phyloP scores from a whole-genome alignment of 2,888 invertebrate species.

The Margaritifera margaritifera region DNA sequence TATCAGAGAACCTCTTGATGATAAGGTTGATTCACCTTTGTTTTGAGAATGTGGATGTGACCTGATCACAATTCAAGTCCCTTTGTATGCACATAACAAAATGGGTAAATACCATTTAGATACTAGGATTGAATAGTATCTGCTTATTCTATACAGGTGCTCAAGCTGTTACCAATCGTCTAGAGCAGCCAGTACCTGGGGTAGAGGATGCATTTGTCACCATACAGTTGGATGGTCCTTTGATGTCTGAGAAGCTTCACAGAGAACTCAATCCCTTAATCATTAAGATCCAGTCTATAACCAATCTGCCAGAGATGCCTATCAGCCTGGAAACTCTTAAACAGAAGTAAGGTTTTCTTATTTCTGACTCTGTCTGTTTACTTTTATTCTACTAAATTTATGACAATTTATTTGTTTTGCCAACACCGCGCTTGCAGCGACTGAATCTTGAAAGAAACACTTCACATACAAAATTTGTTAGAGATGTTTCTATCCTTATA shows the following conservation, averaged over 20 bases:
- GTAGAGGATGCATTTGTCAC: slow-evolving; percentile 68
- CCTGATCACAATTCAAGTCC: no score
- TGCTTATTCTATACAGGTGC: slow-evolving; percentile 45
- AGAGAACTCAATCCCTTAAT: slow-evolving; percentile 70
- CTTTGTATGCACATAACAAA: neutral
- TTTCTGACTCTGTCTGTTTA: neutral
- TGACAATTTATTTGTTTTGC: no score
- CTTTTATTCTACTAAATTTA: no score
- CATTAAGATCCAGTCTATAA: slow-evolving; percentile 65
- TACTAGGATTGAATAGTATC: neutral
- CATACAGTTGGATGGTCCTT: slow-evolving; percentile 57
- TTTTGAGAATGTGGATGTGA: no score
- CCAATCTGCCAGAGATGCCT: slow-evolving; percentile 65
- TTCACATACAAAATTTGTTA: no score
- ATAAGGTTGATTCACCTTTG: no score
- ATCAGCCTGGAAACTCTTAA: slow-evolving; percentile 59
- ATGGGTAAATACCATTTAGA: neutral
- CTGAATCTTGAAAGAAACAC: no score
- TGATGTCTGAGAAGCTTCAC: slow-evolving; percentile 65
- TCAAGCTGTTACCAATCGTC: slow-evolving; percentile 61
- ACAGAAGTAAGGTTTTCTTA: slow-evolving; percentile 51
- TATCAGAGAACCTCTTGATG: no score
- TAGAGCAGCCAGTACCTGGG: slow-evolving; percentile 57
- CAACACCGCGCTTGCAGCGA: no score
- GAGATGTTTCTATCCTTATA: no score